Evolutionary conservation across 2,797 vertebrate genomes (phyloP), one percentile per base, ranked within the genome.

Genomic region (Siniperca obscura): DNA sequence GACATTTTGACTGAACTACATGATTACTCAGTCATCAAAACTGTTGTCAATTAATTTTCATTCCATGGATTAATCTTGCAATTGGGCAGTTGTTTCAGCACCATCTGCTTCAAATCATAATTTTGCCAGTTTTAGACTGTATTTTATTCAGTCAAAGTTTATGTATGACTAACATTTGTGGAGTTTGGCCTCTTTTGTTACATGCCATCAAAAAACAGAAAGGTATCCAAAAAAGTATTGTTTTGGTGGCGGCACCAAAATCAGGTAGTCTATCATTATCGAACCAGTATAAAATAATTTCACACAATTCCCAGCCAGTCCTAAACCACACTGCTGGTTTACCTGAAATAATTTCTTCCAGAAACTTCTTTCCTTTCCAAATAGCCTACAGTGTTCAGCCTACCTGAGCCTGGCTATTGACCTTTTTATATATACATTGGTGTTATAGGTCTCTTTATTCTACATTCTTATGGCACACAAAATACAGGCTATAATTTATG

Each of bases 401-500:
- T 64, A 27, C 56, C 16, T 74, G n/a, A 81, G 42, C 12, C 48
- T 69, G 38, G 44, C 30, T 30, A 36, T 34, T 64, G 52, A 81
- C 61, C 75, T 78, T 77, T 78, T 64, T 53, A 59, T 66, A 73
- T 57, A 78, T 55, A 88, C 50, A 65, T 30, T 71, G 46, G 69
- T 80, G 80, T 81, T 87, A 76, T 80, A 78, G 75, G 78, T 83
- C 65, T 87, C 88, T 89, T 89, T 87, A 89, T 82, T 79, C 80
- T 77, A 66, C 86, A 92, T 91, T 90, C 80, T 85, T 60, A 91
- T 70, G 67, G 69, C 68, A 85, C 67, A 92, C 74, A 90, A 86
- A 92, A 91, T 92, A 84, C 82, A 85, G 81, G 74, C 85, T 89
- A 91, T 94, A 95, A 93, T 93, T 91, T 91, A 93, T 94, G 90